Evolutionary conservation across 1,140 invertebrate genomes (phyloP), one percentile per base, ranked within the genome.

Genomic region (Zaprionus lachaisei): DNA sequence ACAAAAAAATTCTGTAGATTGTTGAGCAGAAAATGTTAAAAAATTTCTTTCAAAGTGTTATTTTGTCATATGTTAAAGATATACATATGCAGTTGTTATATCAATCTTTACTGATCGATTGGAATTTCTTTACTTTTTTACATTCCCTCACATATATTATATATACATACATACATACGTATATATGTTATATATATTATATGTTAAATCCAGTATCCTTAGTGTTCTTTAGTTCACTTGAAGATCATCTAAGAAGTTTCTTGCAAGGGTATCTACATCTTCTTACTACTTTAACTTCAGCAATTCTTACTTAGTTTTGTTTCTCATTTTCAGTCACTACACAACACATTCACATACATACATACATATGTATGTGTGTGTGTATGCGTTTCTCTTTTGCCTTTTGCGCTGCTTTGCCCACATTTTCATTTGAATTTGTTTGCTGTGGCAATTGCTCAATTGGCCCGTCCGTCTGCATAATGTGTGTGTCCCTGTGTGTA

Each of bases 381-480:
- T 38, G 41, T 62, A 38, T 66, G 54, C 14, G 68, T 65, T 38
- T 62, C 66, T 54, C 2, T 57, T 58, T 38, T 47, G 24, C 54
- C 44, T 68, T 80, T 67, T 64, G 57, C 54, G 55, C 55, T 77
- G 71, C 66, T 83, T 83, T 89, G 81, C 79, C 81, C 84, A 89
- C 85, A 89, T 89, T 90, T 89, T 89, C 86, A 89, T 89, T 89
- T 89, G 84, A 89, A 89, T 89, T 84, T 89, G 84, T 84, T 89
- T 89, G 85, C 81, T 89, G 84, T 90, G 85, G 81, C 85, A 89
- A 89, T 89, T 89, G 85, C 85, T 90, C 85, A 89, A 89, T 89
- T 89, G 85, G 75, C 85, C 84, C 75, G 72, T 54, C 71, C 72
- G 79, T 81, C 81, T 72, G 60, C 68, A 56, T 51, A 37, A 47